Conservation (phyloP, 2,888 invertebrate species). For the Andrena fulva region DNA sequence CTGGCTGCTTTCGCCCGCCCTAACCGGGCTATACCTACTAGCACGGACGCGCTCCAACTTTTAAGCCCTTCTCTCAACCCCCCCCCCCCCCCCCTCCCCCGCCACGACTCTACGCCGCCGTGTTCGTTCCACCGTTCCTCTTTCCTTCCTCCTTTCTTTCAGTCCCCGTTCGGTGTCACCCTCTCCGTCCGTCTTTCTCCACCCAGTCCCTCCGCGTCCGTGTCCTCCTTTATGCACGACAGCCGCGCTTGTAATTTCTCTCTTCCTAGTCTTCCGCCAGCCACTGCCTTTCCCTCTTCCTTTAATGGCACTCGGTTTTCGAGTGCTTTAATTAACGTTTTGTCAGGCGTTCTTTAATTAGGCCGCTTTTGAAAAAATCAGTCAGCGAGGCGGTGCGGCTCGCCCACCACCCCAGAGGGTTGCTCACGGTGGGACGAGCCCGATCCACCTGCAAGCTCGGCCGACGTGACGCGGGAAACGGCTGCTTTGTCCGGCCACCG, state of each 20-base stretch:
- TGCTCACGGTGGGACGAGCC: constrained; percentile 29
- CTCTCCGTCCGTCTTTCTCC: constrained; percentile 6
- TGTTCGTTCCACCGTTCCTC: not conserved
- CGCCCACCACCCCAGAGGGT: not conserved
- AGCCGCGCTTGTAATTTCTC: constrained; percentile 77
- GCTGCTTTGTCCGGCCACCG: constrained; percentile 9
- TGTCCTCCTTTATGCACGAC: constrained; percentile 59
- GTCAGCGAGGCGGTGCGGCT: constrained; percentile 67
- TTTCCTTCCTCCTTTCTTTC: constrained; percentile 4
- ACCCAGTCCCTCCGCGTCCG: constrained; percentile 1
- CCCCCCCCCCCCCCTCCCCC: not conserved
- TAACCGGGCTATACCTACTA: constrained; percentile 71
- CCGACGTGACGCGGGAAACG: constrained; percentile 1
- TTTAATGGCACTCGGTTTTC: constrained; percentile 79
- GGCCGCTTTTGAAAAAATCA: constrained; percentile 80
- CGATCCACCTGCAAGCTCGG: constrained; percentile 28
- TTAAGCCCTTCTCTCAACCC: constrained; percentile 73
- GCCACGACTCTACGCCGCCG: not conserved
- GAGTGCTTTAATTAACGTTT: constrained; percentile 82
- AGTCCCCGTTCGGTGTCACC: not conserved
- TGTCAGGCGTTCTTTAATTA: constrained; percentile 79
- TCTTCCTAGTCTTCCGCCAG: constrained; percentile 60
- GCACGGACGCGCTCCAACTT: constrained; percentile 78
- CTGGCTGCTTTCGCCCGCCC: constrained; percentile 71
- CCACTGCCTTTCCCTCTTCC: constrained; percentile 60